These are phyloP conservation scores for Orthonyx spaldingii DNA, from an alignment of 2,113 vertebrate species.

Conservation along the genomic window DNA sequence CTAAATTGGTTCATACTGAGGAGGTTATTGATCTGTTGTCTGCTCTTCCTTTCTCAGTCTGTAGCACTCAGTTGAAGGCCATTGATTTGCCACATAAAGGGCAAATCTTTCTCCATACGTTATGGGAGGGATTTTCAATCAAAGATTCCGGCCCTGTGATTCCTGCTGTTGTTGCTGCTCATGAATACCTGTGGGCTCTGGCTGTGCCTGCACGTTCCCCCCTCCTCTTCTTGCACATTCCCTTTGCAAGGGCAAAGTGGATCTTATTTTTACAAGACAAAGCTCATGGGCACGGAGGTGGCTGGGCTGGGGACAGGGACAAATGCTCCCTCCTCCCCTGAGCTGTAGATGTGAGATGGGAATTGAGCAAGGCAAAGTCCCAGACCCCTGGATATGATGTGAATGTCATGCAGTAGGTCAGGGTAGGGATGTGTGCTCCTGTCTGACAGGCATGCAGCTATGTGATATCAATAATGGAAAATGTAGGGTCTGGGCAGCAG, in stretches of 20 bases:
- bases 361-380: not conserved
- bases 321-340: not conserved
- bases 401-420: not conserved
- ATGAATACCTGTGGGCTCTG: not conserved
- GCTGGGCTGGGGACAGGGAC: not conserved
- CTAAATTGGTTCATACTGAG: not conserved
- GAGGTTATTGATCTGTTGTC: constrained; percentile 57
- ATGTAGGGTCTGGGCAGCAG: not conserved
- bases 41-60: constrained; percentile 44
- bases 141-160: not conserved
- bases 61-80: constrained; percentile 30
- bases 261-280: not conserved
- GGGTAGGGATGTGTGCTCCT: accelerated
- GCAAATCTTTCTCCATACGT: constrained; percentile 33
- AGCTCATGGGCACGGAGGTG: not conserved
- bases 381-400: not conserved
- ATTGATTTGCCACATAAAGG: constrained; percentile 56
- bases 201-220: not conserved
- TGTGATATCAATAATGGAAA: not conserved
- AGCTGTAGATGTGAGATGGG: not conserved
- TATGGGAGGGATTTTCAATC: constrained; percentile 19
- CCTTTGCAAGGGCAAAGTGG: not conserved
- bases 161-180: not conserved
- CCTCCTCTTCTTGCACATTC: not conserved
- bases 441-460: not conserved